Evolutionary conservation across 2,113 vertebrate species (phyloP).

Genomic region (Phalacrocorax aristotelis): DNA sequence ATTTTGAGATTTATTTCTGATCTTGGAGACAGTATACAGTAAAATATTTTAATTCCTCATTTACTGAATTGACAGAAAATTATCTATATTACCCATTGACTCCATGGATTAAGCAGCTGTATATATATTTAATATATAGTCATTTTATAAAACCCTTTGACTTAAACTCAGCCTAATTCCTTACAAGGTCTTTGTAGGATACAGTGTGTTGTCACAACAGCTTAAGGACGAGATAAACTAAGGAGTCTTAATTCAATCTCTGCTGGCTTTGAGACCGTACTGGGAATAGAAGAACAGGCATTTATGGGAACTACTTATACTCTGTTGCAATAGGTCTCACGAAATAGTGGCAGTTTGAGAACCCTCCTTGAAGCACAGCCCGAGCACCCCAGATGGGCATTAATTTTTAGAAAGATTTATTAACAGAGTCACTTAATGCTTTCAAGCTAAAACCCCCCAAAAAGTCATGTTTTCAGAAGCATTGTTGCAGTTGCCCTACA

Average conservation of each 20-base stretch:
- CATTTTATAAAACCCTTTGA: background rate
- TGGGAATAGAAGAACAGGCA: background rate
- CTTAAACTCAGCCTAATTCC: conserved; percentile 1
- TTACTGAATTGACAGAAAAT: background rate
- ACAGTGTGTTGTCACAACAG: conserved; percentile 17
- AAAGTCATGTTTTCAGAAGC: background rate
- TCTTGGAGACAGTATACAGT: background rate
- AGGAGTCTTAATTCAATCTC: conserved; percentile 30
- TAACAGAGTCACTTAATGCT: background rate
- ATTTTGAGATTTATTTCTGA: background rate
- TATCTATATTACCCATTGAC: background rate
- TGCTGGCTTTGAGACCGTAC: background rate
- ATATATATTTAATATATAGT: background rate
- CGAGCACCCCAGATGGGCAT: background rate
- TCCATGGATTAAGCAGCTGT: background rate
- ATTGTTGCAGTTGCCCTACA: background rate
- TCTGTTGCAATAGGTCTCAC: background rate
- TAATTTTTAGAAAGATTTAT: background rate
- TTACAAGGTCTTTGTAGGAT: background rate
- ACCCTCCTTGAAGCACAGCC: background rate
- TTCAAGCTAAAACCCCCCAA: background rate
- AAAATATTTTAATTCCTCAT: background rate
- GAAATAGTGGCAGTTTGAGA: background rate
- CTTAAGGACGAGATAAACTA: conserved; percentile 31
- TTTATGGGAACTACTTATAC: background rate